Evolutionary conservation across 1,140 invertebrate species (phyloP).

Genomic region (Pogonomyrmex californicus): DNA sequence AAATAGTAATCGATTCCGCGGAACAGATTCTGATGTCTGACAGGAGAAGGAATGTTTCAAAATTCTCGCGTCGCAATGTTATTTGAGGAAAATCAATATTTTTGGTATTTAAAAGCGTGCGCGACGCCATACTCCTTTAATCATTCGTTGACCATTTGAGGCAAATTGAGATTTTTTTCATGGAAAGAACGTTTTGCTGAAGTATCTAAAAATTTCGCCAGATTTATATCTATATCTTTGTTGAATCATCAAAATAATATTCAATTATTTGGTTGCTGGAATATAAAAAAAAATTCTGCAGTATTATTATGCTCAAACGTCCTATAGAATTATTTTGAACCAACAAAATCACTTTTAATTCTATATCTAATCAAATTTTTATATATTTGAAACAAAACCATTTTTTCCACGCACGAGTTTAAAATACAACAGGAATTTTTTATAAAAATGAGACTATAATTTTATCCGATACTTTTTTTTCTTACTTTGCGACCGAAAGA

Average conservation of each 20-base stretch:
- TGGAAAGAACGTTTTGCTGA: no score
- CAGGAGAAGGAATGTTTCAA: neutral
- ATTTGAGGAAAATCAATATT: constrained; percentile 39
- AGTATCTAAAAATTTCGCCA: no score
- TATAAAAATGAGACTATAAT: neutral
- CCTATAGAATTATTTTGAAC: no score
- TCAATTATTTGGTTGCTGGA: no score
- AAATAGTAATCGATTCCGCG: neutral
- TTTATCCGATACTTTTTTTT: neutral
- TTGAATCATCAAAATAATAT: no score
- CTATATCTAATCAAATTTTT: no score
- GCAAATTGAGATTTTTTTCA: neutral
- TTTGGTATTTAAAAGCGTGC: neutral
- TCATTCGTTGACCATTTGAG: neutral
- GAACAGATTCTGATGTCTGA: neutral
- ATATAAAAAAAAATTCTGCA: no score
- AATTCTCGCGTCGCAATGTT: neutral
- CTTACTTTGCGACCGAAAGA: neutral
- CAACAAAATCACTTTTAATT: no score
- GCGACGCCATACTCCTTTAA: neutral
- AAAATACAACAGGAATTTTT: neutral
- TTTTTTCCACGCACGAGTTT: neutral
- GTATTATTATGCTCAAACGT: no score
- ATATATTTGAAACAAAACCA: no score
- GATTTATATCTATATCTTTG: no score